Conservation (phyloP, 2,888 invertebrate genomes). For the Synergus itoensis region DNA sequence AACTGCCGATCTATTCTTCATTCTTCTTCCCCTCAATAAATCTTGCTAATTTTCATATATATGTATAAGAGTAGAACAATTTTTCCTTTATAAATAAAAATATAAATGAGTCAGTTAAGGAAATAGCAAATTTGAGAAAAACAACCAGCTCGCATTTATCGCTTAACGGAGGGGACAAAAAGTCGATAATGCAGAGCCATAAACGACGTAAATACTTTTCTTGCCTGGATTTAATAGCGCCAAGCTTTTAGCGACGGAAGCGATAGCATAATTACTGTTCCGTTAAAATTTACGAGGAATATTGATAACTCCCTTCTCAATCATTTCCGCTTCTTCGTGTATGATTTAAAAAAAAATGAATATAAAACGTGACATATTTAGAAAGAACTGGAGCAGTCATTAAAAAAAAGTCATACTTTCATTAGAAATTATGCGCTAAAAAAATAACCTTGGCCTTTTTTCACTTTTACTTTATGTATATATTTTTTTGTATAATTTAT, state of each 20-base stretch:
- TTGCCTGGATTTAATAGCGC: conserved; percentile 32
- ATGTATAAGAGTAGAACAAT: neutral
- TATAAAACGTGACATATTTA: conserved; percentile 28
- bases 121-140: neutral
- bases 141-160: neutral
- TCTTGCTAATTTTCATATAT: neutral
- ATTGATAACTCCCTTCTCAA: conserved; percentile 23
- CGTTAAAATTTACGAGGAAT: neutral
- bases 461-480: neutral
- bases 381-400: neutral
- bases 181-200: conserved; percentile 33
- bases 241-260: conserved; percentile 33
- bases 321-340: conserved; percentile 39
- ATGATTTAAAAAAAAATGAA: conserved; percentile 22
- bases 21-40: neutral
- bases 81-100: neutral
- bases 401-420: neutral
- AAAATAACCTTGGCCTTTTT: neutral
- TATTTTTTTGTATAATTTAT: neutral
- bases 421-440: neutral
- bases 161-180: neutral
- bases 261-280: conserved; percentile 32
- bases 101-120: neutral
- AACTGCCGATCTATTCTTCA: neutral
- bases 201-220: conserved; percentile 31